Conservation (phyloP, 2,888 invertebrate species). For the Drosophila austrosaltans region DNA sequence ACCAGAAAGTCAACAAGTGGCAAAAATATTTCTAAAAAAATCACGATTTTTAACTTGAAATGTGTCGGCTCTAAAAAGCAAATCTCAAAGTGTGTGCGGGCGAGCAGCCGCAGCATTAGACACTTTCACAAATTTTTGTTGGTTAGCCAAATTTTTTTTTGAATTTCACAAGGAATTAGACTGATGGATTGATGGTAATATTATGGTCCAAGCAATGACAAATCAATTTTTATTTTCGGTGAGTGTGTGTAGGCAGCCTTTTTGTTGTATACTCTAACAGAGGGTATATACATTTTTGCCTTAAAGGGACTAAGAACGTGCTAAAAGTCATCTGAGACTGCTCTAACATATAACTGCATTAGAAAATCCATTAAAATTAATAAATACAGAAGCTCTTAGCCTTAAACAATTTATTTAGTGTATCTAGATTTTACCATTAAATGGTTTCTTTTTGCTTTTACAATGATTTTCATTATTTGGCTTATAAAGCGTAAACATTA, state of each 20-base stretch:
- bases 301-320: no score
- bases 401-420: not conserved
- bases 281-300: not conserved
- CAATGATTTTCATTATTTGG: no score
- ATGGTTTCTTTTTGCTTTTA: no score
- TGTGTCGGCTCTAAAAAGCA: slow-evolving; percentile 11
- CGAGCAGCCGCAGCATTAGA: slow-evolving; percentile 27
- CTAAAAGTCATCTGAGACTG: no score
- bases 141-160: slow-evolving; percentile 61
- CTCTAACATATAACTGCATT: no score
- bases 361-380: not conserved
- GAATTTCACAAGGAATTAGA: slow-evolving; percentile 39
- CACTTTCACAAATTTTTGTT: slow-evolving; percentile 70
- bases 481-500: not conserved
- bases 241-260: slow-evolving; percentile 21
- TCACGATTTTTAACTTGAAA: slow-evolving; percentile 67
- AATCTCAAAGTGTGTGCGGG: slow-evolving; percentile 25
- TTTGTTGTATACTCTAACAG: not conserved
- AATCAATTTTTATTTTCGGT: slow-evolving; percentile 51
- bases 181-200: slow-evolving; percentile 42
- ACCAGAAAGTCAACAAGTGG: slow-evolving; percentile 42
- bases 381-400: not conserved
- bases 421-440: no score
- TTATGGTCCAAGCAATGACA: slow-evolving; percentile 59
- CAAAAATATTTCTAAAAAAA: slow-evolving; percentile 69